phyloP scores from a whole-genome alignment of 2,113 vertebrate genomes.

The Ptilorrhoa leucosticta region DNA sequence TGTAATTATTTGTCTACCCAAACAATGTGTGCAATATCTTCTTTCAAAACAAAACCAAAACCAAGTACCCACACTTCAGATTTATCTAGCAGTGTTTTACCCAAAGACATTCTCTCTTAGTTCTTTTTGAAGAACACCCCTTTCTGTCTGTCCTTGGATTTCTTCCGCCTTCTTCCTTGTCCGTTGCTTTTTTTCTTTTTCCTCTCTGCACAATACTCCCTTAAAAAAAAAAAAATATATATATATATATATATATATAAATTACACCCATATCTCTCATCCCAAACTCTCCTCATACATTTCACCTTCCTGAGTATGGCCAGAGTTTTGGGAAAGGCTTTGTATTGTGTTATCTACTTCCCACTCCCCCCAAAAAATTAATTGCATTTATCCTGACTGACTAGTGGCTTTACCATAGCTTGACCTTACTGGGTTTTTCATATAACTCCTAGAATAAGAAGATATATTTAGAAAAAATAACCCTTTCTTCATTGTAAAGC shows the following conservation, averaged over 20 bases:
- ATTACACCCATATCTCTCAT: neutral
- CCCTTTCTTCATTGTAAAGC: neutral
- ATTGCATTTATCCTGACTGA: neutral
- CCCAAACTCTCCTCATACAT: neutral
- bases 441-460: neutral
- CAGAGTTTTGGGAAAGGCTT: neutral
- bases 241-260: no score
- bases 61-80: neutral
- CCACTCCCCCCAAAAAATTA: rapidly evolving
- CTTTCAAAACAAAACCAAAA: neutral
- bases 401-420: neutral
- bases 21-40: neutral
- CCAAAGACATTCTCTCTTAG: neutral
- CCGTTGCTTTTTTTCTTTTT: neutral
- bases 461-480: neutral
- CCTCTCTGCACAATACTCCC: neutral
- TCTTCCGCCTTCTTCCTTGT: neutral
- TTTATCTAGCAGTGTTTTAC: neutral
- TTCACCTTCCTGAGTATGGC: neutral
- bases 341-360: neutral
- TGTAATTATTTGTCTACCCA: neutral
- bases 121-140: neutral
- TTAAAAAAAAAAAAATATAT: neutral
- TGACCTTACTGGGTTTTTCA: neutral
- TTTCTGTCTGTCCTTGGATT: neutral